Conservation (phyloP, 2,797 vertebrate species). For the Coccyzus lansbergi region DNA sequence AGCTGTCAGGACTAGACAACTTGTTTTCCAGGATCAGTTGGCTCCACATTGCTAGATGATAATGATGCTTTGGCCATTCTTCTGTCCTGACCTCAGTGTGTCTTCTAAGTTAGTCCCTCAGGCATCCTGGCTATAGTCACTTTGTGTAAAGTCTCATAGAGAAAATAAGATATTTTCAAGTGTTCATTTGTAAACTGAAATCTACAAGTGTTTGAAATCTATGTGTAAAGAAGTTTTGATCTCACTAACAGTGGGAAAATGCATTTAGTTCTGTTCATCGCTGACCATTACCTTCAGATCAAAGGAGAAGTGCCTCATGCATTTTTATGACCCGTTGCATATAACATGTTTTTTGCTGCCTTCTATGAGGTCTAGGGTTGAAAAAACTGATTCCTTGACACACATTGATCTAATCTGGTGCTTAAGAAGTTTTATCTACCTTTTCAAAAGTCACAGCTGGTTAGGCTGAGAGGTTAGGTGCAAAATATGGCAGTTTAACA, state of each 20-base stretch:
- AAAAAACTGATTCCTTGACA: not conserved
- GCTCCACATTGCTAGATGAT: not conserved
- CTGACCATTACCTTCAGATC: not conserved
- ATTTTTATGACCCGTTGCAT: not conserved
- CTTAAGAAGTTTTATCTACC: not conserved
- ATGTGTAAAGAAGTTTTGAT: not conserved
- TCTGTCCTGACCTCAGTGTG: not conserved
- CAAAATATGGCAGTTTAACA: not conserved
- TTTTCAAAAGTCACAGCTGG: not conserved
- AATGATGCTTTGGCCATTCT: not conserved
- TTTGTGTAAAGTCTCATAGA: not conserved
- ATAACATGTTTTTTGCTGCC: not conserved
- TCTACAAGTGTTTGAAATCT: not conserved
- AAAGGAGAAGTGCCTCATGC: not conserved
- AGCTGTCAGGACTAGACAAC: not conserved
- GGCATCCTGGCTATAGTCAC: not conserved
- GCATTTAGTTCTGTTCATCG: not conserved
- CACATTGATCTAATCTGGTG: fast-evolving
- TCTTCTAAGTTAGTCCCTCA: not conserved
- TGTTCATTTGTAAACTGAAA: not conserved
- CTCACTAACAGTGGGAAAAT: not conserved
- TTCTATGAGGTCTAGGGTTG: not conserved
- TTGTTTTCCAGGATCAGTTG: not conserved
- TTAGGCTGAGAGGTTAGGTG: not conserved
- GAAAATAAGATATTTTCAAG: not conserved